Base-by-base conservation (phyloP, 2,888 invertebrate genomes). In the Nomada hirtipes region DNA sequence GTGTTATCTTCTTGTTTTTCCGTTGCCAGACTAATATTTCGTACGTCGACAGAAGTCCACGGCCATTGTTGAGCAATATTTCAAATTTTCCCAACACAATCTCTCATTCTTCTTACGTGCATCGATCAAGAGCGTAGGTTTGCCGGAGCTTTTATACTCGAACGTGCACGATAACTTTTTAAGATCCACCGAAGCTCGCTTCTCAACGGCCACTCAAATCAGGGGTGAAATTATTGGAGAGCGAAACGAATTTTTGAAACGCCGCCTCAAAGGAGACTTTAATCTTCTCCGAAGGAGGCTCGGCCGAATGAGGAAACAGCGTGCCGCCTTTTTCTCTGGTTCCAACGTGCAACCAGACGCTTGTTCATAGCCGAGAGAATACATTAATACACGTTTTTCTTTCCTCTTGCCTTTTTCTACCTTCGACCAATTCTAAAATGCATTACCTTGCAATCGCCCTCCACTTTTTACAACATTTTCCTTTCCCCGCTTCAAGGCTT, bases 181-280 rank as follows among this genome's bases (percentile, higher is more conserved):
- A 50, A 67, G 60, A 52, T 71, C 71, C 79, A 71, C 67, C 53
- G 23, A 0, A 29, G 23, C 64, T 26, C 20, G 67, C 23, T 23
- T 57, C 50, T 44, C 36, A 23, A 47, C 52, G 52, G 57, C 68
- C 68, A 69, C 81, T 81, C 76, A 80, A 85, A 81, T 84, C 61
- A 72, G 76, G 52, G 52, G 60, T 53, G 78, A 79, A 85, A 79
- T 74, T 75, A 76, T 72, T 78, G 69, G 60, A 36, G 57, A 18
- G 59, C 36, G 15, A 52, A 67, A 63, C 55, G 72, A 64, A 82
- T 73, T 85, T 85, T 79, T 75, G 44, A 82, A 78, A 59, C 70
- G 57, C 63, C 29, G 44, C 68, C 52, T 82, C 79, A 85, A 85
- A 85, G 79, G 68, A 63, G 60, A 63, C 74, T 85, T 85, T 85